Conservation (phyloP, 2,797 vertebrate genomes). For the Poecilia wingei region DNA sequence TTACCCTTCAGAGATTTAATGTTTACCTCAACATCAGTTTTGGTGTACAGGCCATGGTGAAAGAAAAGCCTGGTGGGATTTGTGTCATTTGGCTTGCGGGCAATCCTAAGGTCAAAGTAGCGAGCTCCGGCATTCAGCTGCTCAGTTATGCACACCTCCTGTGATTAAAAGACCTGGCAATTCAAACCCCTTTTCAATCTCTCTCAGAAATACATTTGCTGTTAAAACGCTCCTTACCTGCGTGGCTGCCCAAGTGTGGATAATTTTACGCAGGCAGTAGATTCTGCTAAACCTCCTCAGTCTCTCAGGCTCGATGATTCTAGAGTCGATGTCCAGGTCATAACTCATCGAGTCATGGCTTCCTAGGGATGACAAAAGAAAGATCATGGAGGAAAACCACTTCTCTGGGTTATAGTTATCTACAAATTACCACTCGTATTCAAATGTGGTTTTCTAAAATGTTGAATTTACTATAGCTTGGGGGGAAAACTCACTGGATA, state of each 20-base stretch:
- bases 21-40: slow-evolving; percentile 65
- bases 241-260: slow-evolving; percentile 52
- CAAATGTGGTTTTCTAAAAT: not conserved
- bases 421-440: not conserved
- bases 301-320: slow-evolving; percentile 52
- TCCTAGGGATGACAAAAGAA: slow-evolving; percentile 36
- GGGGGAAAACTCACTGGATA: not conserved
- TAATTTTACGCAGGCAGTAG: slow-evolving; percentile 31
- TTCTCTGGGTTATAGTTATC: not conserved
- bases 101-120: slow-evolving; percentile 67
- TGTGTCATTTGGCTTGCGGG: slow-evolving; percentile 45
- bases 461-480: not conserved
- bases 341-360: slow-evolving; percentile 72
- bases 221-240: slow-evolving; percentile 42
- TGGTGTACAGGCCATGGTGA: slow-evolving; percentile 62
- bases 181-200: not conserved
- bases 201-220: not conserved
- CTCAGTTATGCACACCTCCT: slow-evolving; percentile 49
- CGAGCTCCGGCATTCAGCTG: slow-evolving; percentile 67
- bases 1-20: not conserved
- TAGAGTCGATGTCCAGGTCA: slow-evolving; percentile 60
- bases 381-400: too few relatives aligned
- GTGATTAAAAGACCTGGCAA: not conserved
- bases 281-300: slow-evolving; percentile 46
- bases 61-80: slow-evolving; percentile 58